Percentiles rank a stretch among this genome's conserved stretches.
These are phyloP conservation scores for Saxidomus purpurata DNA, from an alignment of 1,140 invertebrate species.

Conservation along the genomic window DNA sequence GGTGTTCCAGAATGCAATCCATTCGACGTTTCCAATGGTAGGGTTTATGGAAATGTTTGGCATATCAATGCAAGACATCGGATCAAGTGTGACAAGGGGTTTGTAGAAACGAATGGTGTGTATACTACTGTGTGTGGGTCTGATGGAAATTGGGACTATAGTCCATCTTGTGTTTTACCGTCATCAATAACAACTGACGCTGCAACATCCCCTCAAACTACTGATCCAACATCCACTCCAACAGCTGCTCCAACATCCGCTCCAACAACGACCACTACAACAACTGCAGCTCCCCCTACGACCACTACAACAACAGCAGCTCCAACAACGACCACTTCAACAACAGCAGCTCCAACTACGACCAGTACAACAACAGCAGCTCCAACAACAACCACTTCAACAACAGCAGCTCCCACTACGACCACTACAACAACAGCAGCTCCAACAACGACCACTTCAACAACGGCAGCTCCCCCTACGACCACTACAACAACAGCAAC, in stretches of 20 bases:
- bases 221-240: not conserved
- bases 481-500: too few relatives aligned
- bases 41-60: not conserved
- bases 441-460: too few relatives aligned
- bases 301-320: too few relatives aligned
- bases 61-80: not conserved
- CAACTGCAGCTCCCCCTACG: too few relatives aligned
- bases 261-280: too few relatives aligned
- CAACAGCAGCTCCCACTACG: too few relatives aligned
- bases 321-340: too few relatives aligned
- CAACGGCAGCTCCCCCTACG: too few relatives aligned
- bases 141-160: not conserved
- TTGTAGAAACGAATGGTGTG: not conserved
- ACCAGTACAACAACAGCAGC: too few relatives aligned
- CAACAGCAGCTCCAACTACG: too few relatives aligned
- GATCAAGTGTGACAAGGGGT: not conserved
- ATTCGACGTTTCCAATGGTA: not conserved
- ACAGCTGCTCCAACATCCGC: not conserved
- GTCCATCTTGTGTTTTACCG: not conserved
- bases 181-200: not conserved
- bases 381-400: too few relatives aligned
- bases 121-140: not conserved
- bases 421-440: too few relatives aligned
- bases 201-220: not conserved
- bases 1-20: not conserved